Conservation (phyloP, 2,888 invertebrate genomes). For the Melieria crassipennis region DNA sequence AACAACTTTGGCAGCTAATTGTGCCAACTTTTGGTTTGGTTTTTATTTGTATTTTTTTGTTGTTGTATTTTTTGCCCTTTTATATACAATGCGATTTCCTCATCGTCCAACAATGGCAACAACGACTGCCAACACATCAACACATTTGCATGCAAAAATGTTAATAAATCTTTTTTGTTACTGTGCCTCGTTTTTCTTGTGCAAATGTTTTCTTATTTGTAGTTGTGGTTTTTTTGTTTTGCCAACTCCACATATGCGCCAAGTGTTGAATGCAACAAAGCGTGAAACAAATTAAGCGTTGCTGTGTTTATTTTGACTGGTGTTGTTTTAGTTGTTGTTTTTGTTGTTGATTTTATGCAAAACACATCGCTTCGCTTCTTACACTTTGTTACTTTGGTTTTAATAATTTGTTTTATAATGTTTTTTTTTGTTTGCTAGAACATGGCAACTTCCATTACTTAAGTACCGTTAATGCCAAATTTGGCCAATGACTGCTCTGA, state of each 20-base stretch:
- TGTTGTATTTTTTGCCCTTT: slow-evolving; percentile 24
- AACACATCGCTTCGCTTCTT: neutral
- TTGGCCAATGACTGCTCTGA: too few relatives aligned
- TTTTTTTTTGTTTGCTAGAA: neutral
- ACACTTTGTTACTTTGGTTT: neutral
- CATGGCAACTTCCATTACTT: neutral
- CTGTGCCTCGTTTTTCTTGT: too few relatives aligned
- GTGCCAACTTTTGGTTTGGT: neutral
- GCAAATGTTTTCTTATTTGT: neutral
- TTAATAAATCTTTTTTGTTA: neutral
- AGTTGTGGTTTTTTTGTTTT: neutral
- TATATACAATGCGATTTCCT: slow-evolving; percentile 20
- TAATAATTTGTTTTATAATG: neutral
- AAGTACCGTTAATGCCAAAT: too few relatives aligned
- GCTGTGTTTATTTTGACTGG: neutral
- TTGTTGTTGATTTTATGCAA: slow-evolving; percentile 1
- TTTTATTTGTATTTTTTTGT: too few relatives aligned
- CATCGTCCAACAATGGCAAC: slow-evolving; percentile 21
- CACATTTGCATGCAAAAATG: slow-evolving; percentile 29
- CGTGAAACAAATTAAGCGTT: slow-evolving; percentile 29
- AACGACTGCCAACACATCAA: slow-evolving; percentile 8
- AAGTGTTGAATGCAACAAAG: slow-evolving; percentile 32
- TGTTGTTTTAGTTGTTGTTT: neutral
- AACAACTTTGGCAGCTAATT: slow-evolving; percentile 9
- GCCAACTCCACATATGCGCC: slow-evolving; percentile 17